Evolutionary conservation across 1,140 invertebrate genomes (phyloP), one percentile per base, ranked within the genome.

Genomic region (Aporrectodea caliginosa): DNA sequence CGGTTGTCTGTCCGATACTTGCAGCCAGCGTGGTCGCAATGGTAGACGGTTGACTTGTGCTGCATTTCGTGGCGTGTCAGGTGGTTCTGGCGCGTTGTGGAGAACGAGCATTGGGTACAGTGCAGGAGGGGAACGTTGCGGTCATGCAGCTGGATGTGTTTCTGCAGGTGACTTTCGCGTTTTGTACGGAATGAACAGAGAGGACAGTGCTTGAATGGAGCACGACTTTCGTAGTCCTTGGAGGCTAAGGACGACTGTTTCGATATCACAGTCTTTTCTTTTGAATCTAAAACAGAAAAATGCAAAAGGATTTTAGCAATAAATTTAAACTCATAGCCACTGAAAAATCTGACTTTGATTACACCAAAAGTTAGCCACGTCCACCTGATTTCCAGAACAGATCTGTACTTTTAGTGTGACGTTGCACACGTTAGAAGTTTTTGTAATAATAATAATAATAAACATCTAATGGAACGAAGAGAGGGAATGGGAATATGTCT

Each of bases 101-200:
- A 85, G 78, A 88, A 89, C 71, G 81, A 81, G 84, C 88, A 89
- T 32, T 85, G 77, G 32, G 80, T 81, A 81, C 88, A 89, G 29
- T 81, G 78, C 78, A 85, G 85, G 29, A 88, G 68, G 12, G 77
- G 81, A 6, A 83, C 81, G 76, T 83, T 70, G 27, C 78, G 83
- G 77, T 86, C 85, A 80, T 89, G 88, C 2, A 86, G 79, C 32
- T 81, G 81, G 75, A 85, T 81, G 82, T 89, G 88, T 74, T 85
- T 87, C 1, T 70, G 27, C 58, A 84, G 87, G 79, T 89, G 88
- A 82, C 87, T 89, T 58, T 84, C 83, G 22, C 88, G 82, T 72
- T 87, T 88, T 16, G 84, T 85, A 77, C 88, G 88, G 77, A 89
- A 89, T 0, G 88, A 88, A 82, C 88, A 88, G 16, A 83, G 76